These are phyloP conservation scores for Rhineura floridana DNA, from an alignment of 2,113 vertebrate genomes.

Conservation along the genomic window DNA sequence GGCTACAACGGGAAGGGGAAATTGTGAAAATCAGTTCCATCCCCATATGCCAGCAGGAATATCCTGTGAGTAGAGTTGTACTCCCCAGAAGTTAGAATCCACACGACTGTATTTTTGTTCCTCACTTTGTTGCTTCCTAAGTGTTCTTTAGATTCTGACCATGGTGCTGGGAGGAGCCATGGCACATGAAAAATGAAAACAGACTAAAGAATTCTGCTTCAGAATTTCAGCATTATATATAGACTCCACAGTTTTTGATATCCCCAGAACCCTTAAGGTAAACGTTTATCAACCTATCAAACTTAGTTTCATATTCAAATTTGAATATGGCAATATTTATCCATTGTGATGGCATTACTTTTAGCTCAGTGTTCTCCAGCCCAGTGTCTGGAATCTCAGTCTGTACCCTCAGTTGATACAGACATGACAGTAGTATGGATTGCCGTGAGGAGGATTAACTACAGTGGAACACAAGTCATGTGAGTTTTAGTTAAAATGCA, in stretches of 20 bases:
- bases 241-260: constrained; percentile 46
- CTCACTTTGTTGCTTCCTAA: not conserved
- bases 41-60: not conserved
- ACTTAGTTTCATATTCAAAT: not conserved
- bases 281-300: not conserved
- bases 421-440: constrained; percentile 8
- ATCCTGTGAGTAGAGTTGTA: not conserved
- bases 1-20: not conserved
- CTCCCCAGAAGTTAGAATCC: not conserved
- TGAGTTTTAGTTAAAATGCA: constrained; percentile 45
- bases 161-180: not conserved
- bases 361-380: constrained; percentile 8
- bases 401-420: not conserved
- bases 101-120: not conserved
- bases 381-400: not conserved
- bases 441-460: not conserved
- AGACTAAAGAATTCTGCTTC: constrained; percentile 4
- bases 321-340: not conserved
- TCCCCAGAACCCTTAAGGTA: not conserved
- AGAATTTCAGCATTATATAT: constrained; percentile 41
- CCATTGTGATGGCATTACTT: constrained; percentile 18
- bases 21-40: not conserved
- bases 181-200: constrained; percentile 24
- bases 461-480: constrained; percentile 5
- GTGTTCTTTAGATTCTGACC: not conserved